Base-by-base conservation (phyloP, 2,797 vertebrate genomes). In the Pelodytes ibericus region DNA sequence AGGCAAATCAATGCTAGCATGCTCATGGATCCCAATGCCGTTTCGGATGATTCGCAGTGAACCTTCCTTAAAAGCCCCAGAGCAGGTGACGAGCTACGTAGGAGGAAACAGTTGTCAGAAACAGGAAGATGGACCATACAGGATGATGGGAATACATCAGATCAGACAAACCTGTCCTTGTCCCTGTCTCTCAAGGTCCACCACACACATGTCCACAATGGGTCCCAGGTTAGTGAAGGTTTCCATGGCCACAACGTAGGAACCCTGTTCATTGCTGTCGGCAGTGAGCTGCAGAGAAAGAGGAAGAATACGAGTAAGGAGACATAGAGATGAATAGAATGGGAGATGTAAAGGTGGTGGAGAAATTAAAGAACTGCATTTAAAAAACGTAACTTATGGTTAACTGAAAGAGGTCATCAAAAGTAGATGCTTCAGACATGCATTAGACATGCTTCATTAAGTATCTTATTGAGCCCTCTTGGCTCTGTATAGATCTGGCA, bases 131-230 rank as follows among this genome's bases (percentile, higher is more conserved):
- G 9, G 24, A n/a, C 29, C 4, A 67, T 11, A 8, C 11, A 67
- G 2, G 24, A 53, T 22, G 16, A 7, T 53, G 5, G 2, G 44
- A 20, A 22, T 4, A 0, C 44, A 75, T 26, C 22, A 53, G 22
- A 24, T 1, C 7, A 1, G 9, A 1, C 27, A 88, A 88, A 99
- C 98, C 96, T 99, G 98, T 1, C 98, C 98, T 82, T 99, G 97
- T 2, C 98, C 98, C 74, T 99, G 98, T 44, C 98, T 91, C 85
- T 99, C 98, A 86, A 99, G 91, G 83, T 99, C 98, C 6, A 99
- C 98, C 64, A 99, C 98, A 2, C 98, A 99, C 98, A 99, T 99
- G 85, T 99, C 97, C 75, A 99, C 97, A 0, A 99, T 99, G 64
- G 98, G 98, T 1, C 98, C 98, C 0, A 99, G 89, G 79, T 99